Conservation (phyloP, 2,797 vertebrate species). For the Anomalospiza imberbis region DNA sequence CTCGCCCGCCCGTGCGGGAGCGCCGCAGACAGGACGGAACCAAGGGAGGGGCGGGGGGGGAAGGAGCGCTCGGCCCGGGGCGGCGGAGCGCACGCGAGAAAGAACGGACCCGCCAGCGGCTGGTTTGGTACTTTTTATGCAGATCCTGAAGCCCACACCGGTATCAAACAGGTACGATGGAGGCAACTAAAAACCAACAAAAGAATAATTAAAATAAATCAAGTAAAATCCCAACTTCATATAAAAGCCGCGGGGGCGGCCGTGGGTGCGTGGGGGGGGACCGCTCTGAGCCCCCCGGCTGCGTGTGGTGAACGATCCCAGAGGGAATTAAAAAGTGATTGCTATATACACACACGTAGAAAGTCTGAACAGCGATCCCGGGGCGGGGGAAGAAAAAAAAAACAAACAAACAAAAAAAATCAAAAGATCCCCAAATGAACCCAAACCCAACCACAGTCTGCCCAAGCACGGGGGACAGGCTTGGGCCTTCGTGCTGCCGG, state of each 20-base stretch:
- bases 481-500: neutral
- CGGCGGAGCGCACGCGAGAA: neutral
- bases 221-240: slow-evolving; percentile 17
- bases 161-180: neutral
- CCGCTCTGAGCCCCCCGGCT: neutral
- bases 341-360: neutral
- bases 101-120: neutral
- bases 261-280: neutral
- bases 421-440: neutral
- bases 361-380: neutral
- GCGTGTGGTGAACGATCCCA: neutral
- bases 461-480: neutral
- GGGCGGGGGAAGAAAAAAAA: neutral
- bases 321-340: slow-evolving; percentile 19
- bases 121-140: slow-evolving; percentile 18
- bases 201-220: neutral
- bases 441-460: neutral
- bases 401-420: neutral
- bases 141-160: slow-evolving; percentile 25
- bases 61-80: neutral
- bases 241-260: neutral
- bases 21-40: accelerated
- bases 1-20: neutral
- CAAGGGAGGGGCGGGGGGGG: neutral
- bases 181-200: neutral